phyloP scores from a whole-genome alignment of 2,797 vertebrate genomes.

The Antrozous pallidus region DNA sequence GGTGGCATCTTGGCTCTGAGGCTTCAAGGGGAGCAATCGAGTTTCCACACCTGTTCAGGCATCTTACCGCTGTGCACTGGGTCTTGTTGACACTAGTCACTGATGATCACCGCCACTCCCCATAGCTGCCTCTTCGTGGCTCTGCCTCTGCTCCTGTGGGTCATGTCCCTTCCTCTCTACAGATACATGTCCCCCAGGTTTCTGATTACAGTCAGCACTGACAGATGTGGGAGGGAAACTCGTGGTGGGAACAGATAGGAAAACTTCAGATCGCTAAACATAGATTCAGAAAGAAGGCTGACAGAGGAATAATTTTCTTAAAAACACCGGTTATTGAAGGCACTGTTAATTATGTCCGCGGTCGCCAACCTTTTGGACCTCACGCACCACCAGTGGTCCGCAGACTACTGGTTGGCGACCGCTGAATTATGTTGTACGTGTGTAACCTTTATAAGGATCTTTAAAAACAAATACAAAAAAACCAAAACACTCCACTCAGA shows the following conservation, averaged over 20 bases:
- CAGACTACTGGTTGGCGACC: too few relatives aligned
- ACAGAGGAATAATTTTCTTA: neutral
- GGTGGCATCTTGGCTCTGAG: neutral
- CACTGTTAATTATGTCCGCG: neutral
- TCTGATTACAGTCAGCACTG: neutral
- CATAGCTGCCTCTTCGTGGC: fast-evolving
- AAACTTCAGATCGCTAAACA: neutral
- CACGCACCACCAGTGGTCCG: too few relatives aligned
- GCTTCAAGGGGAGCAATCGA: neutral
- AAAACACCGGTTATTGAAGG: neutral
- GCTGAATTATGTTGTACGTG: too few relatives aligned
- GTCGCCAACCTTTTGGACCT: too few relatives aligned
- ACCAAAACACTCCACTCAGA: neutral
- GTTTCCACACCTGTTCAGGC: neutral
- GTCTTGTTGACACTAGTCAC: neutral
- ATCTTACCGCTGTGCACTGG: neutral
- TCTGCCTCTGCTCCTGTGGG: neutral
- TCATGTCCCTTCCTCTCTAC: fast-evolving
- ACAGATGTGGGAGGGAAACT: neutral
- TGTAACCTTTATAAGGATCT: neutral
- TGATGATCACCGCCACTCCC: fast-evolving
- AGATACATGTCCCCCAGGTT: neutral
- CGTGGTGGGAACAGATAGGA: neutral
- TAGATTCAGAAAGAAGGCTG: neutral
- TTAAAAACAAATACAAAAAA: neutral